Percentiles rank a stretch among this genome's conserved stretches.
These are phyloP conservation scores for Lepidostoma basale DNA, from an alignment of 1,140 invertebrate genomes.

Conservation along the genomic window DNA sequence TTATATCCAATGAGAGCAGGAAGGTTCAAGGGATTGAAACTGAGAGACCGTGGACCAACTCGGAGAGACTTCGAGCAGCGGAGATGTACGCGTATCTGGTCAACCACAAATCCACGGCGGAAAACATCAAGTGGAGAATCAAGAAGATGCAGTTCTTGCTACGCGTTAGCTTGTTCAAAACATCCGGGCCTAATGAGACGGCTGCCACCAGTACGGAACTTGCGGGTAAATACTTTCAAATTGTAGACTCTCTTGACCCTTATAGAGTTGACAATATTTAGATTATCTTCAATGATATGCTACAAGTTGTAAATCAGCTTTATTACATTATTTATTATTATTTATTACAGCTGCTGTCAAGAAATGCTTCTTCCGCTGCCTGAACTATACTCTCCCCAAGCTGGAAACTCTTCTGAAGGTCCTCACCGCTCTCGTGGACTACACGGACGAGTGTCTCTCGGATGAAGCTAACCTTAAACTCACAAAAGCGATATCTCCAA, in stretches of 20 bases:
- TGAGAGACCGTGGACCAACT: slow-evolving; percentile 67
- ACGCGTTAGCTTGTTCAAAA: slow-evolving; percentile 67
- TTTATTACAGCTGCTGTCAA: slow-evolving; percentile 41
- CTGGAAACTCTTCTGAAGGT: slow-evolving; percentile 64
- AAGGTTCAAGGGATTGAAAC: slow-evolving; percentile 56
- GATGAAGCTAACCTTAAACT: slow-evolving; percentile 56
- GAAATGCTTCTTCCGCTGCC: slow-evolving; percentile 66
- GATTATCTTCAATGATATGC: too few species aligned
- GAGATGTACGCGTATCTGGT: slow-evolving; percentile 71
- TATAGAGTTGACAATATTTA: too few species aligned
- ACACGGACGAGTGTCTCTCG: slow-evolving; percentile 60
- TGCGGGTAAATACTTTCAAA: slow-evolving; percentile 55
- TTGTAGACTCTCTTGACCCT: background rate
- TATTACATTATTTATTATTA: too few species aligned
- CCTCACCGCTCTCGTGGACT: slow-evolving; percentile 62
- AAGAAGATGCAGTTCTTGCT: slow-evolving; percentile 70
- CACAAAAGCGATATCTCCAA: slow-evolving; percentile 61
- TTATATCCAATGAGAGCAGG: slow-evolving; percentile 61
- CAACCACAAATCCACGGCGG: slow-evolving; percentile 63
- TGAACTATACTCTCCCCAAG: slow-evolving; percentile 68
- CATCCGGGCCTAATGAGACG: slow-evolving; percentile 57
- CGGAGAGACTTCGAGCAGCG: slow-evolving; percentile 69
- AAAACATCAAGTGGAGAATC: slow-evolving; percentile 69
- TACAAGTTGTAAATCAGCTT: too few species aligned
- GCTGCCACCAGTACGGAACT: slow-evolving; percentile 60